These are phyloP conservation scores for Cyrtonyx montezumae DNA, from an alignment of 2,113 vertebrate species.

Conservation along the genomic window DNA sequence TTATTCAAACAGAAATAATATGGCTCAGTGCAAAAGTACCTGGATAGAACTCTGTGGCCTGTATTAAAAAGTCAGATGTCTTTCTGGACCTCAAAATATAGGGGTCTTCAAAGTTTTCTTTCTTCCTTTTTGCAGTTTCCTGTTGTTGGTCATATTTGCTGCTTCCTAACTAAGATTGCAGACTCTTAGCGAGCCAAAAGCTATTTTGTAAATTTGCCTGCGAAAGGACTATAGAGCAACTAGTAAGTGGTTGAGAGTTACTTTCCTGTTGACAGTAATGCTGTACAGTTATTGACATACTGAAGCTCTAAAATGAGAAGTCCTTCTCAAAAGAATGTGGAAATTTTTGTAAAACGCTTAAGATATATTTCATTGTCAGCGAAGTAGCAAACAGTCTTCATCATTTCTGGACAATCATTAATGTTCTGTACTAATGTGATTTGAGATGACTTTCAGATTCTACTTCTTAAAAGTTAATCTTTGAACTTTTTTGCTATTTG, in stretches of 20 bases:
- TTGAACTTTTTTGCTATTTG: background rate
- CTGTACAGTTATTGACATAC: background rate
- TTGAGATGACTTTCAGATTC: background rate
- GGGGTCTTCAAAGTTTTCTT: slow-evolving; percentile 15
- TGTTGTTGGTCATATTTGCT: background rate
- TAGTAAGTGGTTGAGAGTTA: background rate
- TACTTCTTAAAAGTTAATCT: background rate
- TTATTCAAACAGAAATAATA: slow-evolving; percentile 57
- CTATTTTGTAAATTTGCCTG: background rate
- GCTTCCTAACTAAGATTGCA: background rate
- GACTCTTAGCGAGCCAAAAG: background rate
- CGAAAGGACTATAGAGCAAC: background rate
- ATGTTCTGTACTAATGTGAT: background rate
- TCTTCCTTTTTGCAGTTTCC: background rate
- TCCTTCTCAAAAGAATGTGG: background rate
- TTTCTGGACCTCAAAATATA: slow-evolving; percentile 7
- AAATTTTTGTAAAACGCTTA: background rate
- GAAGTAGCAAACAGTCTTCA: background rate
- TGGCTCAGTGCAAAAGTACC: slow-evolving; percentile 60
- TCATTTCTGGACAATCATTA: background rate
- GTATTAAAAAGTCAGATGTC: slow-evolving; percentile 14
- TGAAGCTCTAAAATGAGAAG: background rate
- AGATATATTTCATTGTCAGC: background rate
- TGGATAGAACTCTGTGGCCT: slow-evolving; percentile 28
- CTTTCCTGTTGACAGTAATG: background rate